These are phyloP conservation scores for Chunga burmeisteri DNA, from an alignment of 2,113 vertebrate genomes.

Conservation along the genomic window DNA sequence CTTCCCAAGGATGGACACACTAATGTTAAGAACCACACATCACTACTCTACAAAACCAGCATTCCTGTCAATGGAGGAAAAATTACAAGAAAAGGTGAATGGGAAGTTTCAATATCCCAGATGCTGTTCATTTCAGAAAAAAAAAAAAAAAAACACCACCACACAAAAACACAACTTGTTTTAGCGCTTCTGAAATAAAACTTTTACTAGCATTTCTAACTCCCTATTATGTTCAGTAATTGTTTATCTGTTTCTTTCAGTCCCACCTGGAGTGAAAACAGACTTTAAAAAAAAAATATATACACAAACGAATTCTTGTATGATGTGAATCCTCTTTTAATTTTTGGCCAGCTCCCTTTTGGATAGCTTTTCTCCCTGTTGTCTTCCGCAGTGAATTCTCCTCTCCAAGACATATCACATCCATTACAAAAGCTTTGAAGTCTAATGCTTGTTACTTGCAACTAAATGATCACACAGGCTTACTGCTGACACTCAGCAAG, in stretches of 20 bases:
- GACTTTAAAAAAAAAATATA: background rate
- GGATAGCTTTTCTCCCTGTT: background rate
- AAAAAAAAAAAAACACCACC: background rate
- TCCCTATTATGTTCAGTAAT: background rate
- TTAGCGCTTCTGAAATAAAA: background rate
- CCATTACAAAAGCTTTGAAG: background rate
- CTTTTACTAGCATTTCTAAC: background rate
- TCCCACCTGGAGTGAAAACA: background rate
- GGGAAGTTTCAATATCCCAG: background rate
- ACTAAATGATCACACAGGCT: background rate
- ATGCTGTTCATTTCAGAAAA: background rate
- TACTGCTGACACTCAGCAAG: background rate
- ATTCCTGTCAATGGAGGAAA: background rate
- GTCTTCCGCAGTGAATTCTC: background rate
- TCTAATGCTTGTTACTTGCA: background rate
- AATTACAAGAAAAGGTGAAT: background rate
- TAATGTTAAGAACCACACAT: background rate
- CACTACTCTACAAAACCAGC: background rate
- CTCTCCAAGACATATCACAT: background rate
- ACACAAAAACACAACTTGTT: background rate
- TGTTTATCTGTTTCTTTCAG: background rate
- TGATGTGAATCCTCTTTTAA: background rate
- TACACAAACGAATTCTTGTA: background rate
- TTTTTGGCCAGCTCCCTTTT: slow-evolving; percentile 19
- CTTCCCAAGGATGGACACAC: background rate